Percentiles rank a stretch among this genome's conserved stretches.
These are phyloP conservation scores for Drosophila tristis DNA, from an alignment of 1,140 invertebrate genomes.

Conservation along the genomic window DNA sequence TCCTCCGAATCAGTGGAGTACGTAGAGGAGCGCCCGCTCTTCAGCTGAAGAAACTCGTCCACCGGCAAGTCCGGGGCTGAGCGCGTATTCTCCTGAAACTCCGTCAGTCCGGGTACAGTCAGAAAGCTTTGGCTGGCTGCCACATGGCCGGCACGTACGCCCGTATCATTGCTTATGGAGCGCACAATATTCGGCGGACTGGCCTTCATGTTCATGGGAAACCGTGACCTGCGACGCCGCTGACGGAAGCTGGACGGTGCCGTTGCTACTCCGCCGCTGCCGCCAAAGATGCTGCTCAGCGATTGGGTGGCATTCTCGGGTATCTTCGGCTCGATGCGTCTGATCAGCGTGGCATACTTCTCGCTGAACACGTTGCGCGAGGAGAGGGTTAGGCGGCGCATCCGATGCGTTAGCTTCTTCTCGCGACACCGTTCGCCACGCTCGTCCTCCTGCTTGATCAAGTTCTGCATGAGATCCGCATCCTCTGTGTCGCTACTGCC, in stretches of 20 bases:
- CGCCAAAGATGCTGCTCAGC: constrained; percentile 54
- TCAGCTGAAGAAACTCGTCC: constrained; percentile 42
- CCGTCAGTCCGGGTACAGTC: constrained; percentile 47
- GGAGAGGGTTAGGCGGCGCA: constrained; percentile 86
- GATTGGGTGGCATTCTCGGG: constrained; percentile 72
- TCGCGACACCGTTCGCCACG: constrained; percentile 82
- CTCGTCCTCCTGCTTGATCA: constrained; percentile 86
- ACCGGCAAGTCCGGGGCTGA: constrained; percentile 58
- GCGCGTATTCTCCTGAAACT: constrained; percentile 61
- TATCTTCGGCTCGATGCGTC: constrained; percentile 69
- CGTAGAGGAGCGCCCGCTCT: constrained; percentile 21
- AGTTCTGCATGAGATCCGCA: constrained; percentile 69
- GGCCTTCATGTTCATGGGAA: constrained; percentile 27
- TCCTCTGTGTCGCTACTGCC: constrained; percentile 71
- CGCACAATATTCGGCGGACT: constrained; percentile 84
- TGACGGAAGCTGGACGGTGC: constrained; percentile 11
- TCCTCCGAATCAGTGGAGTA: constrained; percentile 66
- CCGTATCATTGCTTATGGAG: constrained; percentile 85
- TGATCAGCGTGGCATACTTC: constrained; percentile 85
- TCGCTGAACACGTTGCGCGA: constrained; percentile 86
- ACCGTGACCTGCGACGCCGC: constrained; percentile 55
- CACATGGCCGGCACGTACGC: constrained; percentile 40
- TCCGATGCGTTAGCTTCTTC: constrained; percentile 85
- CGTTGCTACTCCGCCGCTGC: constrained; percentile 5
- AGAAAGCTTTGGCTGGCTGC: constrained; percentile 33